phyloP scores from a whole-genome alignment of 2,797 vertebrate species.

The Chelonia mydas region DNA sequence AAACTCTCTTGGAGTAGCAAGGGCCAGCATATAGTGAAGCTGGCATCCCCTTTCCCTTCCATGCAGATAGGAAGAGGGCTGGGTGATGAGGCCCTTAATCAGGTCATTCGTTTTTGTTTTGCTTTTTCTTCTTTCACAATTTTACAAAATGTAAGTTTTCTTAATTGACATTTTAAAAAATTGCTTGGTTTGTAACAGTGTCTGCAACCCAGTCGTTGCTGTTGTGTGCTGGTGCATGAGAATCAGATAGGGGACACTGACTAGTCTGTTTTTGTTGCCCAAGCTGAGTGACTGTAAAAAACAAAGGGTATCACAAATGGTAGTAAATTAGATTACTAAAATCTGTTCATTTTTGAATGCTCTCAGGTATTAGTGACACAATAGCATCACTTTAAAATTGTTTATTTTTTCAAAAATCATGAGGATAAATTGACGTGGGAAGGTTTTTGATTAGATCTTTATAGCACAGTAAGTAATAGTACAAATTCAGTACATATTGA shows the following conservation, averaged over 20 bases:
- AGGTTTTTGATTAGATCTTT: background rate
- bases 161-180: background rate
- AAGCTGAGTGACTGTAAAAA: background rate
- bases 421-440: background rate
- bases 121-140: background rate
- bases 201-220: background rate
- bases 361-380: background rate
- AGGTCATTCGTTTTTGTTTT: background rate
- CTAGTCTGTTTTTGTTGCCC: background rate
- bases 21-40: rapidly evolving
- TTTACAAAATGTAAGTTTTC: background rate
- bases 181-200: background rate
- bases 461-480: background rate
- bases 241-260: background rate
- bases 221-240: background rate
- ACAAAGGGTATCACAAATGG: background rate
- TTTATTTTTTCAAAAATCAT: background rate
- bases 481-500: background rate
- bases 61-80: background rate
- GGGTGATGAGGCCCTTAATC: background rate
- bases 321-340: background rate
- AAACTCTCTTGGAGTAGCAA: background rate
- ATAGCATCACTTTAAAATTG: background rate
- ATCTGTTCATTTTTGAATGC: background rate
- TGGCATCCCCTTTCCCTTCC: background rate